Evolutionary conservation across 2,888 invertebrate species (phyloP).

Genomic region (Drosophila eohydei): DNA sequence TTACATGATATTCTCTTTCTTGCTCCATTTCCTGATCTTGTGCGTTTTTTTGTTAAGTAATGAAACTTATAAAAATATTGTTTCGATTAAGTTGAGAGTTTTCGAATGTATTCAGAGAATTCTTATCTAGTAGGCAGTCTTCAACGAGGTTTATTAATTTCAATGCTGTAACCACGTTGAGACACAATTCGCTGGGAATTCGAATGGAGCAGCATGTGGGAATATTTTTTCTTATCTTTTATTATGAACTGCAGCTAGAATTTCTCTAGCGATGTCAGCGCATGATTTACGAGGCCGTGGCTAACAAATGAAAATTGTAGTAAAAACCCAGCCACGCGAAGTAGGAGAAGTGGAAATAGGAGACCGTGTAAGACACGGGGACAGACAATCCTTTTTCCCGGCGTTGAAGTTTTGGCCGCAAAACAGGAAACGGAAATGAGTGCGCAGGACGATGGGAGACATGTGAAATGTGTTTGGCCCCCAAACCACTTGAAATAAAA

Average conservation of each 20-base stretch:
- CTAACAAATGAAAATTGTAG: constrained; percentile 74
- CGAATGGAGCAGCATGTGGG: constrained; percentile 45
- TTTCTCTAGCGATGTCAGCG: constrained; percentile 73
- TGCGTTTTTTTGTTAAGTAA: neutral
- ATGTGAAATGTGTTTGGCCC: constrained; percentile 70
- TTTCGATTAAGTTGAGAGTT: constrained; percentile 15
- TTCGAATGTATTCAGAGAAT: neutral
- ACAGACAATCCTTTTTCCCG: constrained; percentile 66
- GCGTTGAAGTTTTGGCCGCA: constrained; percentile 72
- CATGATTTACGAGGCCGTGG: constrained; percentile 73
- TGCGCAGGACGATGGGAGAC: constrained; percentile 75
- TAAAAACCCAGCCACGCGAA: constrained; percentile 49
- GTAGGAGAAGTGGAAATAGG: neutral
- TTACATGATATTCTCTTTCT: too few species aligned
- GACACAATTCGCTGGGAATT: constrained; percentile 48
- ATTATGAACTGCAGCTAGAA: constrained; percentile 76
- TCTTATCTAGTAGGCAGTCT: constrained; percentile 17
- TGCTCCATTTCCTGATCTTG: too few species aligned
- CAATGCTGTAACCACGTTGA: constrained; percentile 37
- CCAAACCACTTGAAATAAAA: constrained; percentile 37
- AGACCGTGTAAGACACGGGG: constrained; percentile 22
- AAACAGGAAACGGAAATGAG: constrained; percentile 78
- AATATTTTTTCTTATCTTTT: constrained; percentile 60
- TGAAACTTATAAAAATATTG: neutral
- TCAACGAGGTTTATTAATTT: constrained; percentile 68